phyloP scores from a whole-genome alignment of 2,113 vertebrate species.

The Etia nguti region DNA sequence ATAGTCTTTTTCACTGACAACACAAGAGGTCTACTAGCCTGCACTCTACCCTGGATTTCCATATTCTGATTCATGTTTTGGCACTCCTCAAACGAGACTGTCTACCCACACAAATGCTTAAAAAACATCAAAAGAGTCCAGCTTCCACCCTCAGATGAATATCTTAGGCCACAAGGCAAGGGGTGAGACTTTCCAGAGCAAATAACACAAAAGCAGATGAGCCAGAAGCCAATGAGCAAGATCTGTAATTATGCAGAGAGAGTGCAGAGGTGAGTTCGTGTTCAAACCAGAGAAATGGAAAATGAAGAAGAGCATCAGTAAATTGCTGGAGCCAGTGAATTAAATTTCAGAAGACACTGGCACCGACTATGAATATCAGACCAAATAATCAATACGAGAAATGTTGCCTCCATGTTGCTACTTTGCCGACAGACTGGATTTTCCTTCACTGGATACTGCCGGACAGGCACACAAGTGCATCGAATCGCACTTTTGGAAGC shows the following conservation, averaged over 20 bases:
- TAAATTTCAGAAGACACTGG: constrained; percentile 41
- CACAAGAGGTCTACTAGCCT: neutral
- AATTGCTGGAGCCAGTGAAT: constrained; percentile 45
- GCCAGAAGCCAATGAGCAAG: neutral
- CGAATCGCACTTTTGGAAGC: neutral
- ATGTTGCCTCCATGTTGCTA: neutral
- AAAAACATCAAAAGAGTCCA: constrained; percentile 18
- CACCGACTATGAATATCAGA: constrained; percentile 49
- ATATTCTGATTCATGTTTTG: constrained; percentile 25
- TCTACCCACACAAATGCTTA: constrained; percentile 28
- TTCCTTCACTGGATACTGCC: neutral
- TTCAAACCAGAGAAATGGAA: constrained; percentile 11
- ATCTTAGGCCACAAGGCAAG: neutral
- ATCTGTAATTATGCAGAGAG: constrained; percentile 40
- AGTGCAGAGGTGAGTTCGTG: neutral
- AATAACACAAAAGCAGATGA: constrained; percentile 38
- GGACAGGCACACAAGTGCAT: neutral
- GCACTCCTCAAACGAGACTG: neutral
- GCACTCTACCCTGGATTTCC: constrained; percentile 19
- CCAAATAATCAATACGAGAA: constrained; percentile 56
- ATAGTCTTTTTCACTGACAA: neutral
- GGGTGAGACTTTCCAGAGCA: neutral
- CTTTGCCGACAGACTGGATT: neutral
- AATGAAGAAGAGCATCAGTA: constrained; percentile 29
- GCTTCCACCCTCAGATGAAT: constrained; percentile 9